A percentile compares a stretch with the other conserved stretches of the same genome.
Evolutionary conservation across 1,140 invertebrate species (phyloP).

Genomic region (Psilanteris sp.): DNA sequence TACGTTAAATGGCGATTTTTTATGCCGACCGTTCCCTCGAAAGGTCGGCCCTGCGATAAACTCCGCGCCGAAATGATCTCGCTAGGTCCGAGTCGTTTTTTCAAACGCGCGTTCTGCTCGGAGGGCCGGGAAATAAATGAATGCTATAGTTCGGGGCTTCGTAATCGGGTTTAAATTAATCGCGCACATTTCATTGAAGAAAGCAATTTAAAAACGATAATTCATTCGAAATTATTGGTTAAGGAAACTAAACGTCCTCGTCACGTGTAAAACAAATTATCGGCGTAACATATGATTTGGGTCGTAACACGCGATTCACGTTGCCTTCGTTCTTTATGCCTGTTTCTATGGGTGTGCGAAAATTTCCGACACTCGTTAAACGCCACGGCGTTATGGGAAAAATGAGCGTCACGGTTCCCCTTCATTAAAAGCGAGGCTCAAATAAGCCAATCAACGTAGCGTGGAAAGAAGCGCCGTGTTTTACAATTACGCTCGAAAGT

Average conservation of each 20-base stretch:
- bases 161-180: constrained; percentile 12
- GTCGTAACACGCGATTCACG: constrained; percentile 28
- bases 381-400: constrained; percentile 5
- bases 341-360: constrained; percentile 9
- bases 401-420: constrained; percentile 6
- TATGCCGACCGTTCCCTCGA: too few relatives aligned
- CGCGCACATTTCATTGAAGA: constrained; percentile 4
- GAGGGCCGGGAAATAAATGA: too few relatives aligned
- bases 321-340: constrained; percentile 21
- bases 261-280: constrained; percentile 42
- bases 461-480: constrained; percentile 8
- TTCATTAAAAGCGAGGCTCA: constrained; percentile 16
- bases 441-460: constrained; percentile 24
- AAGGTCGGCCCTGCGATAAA: too few relatives aligned
- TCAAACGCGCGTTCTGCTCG: too few relatives aligned
- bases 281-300: constrained; percentile 21
- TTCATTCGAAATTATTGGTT: constrained; percentile 31
- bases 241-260: constrained; percentile 34
- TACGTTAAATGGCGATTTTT: too few relatives aligned
- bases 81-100: too few relatives aligned
- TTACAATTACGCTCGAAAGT: constrained; percentile 9
- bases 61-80: too few relatives aligned
- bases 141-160: too few relatives aligned
- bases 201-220: constrained; percentile 35
- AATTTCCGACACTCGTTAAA: constrained; percentile 25